Evolutionary conservation across 2,113 vertebrate species (phyloP), one percentile per base, ranked within the genome.

Genomic region (Entelurus aequoreus): DNA sequence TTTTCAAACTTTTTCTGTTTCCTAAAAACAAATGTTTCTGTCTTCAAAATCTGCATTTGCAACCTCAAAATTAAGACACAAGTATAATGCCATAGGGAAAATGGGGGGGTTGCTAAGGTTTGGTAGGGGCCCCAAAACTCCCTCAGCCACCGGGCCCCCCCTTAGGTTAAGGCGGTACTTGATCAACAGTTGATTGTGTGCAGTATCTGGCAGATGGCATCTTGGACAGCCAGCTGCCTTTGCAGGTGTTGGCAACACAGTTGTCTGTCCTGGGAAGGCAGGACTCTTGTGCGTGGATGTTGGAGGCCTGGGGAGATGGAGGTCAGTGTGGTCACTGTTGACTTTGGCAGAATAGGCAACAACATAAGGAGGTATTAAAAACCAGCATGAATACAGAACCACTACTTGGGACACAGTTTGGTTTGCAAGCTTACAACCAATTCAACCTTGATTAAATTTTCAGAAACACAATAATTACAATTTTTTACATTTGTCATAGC

Each of bases 241-340:
- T 62, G 46, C 66, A 72, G 69, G 66, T 70, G 66, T 70, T 54
- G 12, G 15, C 54, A 62, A 71, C 74, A 28, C 65, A 68, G 68
- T 65, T 51, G 13, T 40, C 54, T 37, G 53, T 61, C 48, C 48
- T 46, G 60, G 62, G 52, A 60, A 65, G 38, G 35, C 46, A 72
- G 19, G 55, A 37, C 62, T 64, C 40, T 59, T 54, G 54, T 54
- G 54, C 51, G 54, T 48, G 56, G 54, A 35, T 28, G 14, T n/a
- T 15, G 19, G 47, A n/a, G 35, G 19, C 68, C 61, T 9, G 15
- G 37, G 63, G 66, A 61, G 51, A 49, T 8, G 48, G 7, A 8
- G 52, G 61, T 49, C 58, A 65, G 37, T 56, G 49, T 44, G 42
- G 35, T 8, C 14, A 36, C 36, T 71, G 61, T 70, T 74, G 62